These are phyloP conservation scores for Synanthedon tipuliformis DNA, from an alignment of 2,888 invertebrate genomes.

Conservation along the genomic window DNA sequence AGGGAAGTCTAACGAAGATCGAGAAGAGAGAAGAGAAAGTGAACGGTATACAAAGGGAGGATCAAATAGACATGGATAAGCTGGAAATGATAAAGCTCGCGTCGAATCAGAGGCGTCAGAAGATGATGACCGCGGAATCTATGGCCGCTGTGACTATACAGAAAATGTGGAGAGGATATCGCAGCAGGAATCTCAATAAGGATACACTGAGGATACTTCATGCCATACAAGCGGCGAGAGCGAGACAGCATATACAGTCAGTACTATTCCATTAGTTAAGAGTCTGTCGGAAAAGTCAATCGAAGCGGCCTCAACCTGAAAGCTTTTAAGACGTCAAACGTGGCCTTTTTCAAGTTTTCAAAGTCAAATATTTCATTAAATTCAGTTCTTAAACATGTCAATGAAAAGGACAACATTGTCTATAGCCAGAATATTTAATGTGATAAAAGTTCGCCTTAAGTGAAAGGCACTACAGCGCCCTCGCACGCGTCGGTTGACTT, in stretches of 20 bases:
- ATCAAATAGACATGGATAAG: constrained; percentile 40
- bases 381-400: too few relatives aligned
- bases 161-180: constrained; percentile 87
- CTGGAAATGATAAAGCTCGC: constrained; percentile 46
- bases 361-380: too few relatives aligned
- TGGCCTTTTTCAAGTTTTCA: too few relatives aligned
- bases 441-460: too few relatives aligned
- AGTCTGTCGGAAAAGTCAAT: too few relatives aligned
- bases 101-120: constrained; percentile 52
- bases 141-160: constrained; percentile 84
- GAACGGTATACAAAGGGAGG: constrained; percentile 30
- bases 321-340: too few relatives aligned
- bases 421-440: too few relatives aligned
- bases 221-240: constrained; percentile 80
- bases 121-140: constrained; percentile 46
- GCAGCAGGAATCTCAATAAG: constrained; percentile 79
- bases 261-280: constrained; percentile 18
- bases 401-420: too few relatives aligned
- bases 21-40: constrained; percentile 34
- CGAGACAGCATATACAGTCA: constrained; percentile 87
- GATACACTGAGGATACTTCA: constrained; percentile 73
- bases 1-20: constrained; percentile 42
- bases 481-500: too few relatives aligned
- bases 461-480: too few relatives aligned
- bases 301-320: too few relatives aligned